These are phyloP conservation scores for Marasmarcha lunaedactyla DNA, from an alignment of 2,888 invertebrate genomes.

Conservation along the genomic window DNA sequence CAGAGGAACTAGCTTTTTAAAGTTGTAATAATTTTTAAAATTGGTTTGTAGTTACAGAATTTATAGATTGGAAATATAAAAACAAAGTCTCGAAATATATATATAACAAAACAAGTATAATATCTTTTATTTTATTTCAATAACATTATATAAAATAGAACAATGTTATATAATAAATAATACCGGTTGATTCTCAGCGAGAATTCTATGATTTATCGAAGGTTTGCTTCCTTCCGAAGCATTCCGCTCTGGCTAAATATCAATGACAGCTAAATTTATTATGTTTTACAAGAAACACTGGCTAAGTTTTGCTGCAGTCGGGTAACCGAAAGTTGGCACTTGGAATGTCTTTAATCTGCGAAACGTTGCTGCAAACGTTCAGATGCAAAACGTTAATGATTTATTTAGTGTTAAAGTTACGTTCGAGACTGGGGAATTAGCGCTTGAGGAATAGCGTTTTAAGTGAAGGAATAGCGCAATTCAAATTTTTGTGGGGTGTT, in stretches of 20 bases:
- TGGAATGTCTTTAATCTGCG: background rate
- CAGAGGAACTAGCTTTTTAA: too few relatives aligned
- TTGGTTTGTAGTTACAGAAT: too few relatives aligned
- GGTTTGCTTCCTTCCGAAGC: conserved; percentile 18
- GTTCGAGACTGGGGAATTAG: too few relatives aligned
- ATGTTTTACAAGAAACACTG: conserved; percentile 45
- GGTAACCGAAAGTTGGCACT: conserved; percentile 17
- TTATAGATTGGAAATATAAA: too few relatives aligned
- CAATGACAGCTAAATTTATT: conserved; percentile 66
- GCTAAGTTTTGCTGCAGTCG: conserved; percentile 48
- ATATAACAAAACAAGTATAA: too few relatives aligned
- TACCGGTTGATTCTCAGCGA: background rate
- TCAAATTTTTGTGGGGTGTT: too few relatives aligned
- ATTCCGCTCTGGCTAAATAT: conserved; percentile 32
- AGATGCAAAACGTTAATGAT: conserved; percentile 4
- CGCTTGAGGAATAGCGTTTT: too few relatives aligned
- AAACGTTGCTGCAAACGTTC: background rate
- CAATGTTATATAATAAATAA: background rate
- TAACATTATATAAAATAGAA: too few relatives aligned
- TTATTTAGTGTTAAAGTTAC: background rate
- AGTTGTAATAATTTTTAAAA: too few relatives aligned
- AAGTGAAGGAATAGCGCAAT: too few relatives aligned
- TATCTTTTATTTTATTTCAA: too few relatives aligned
- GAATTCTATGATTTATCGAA: conserved; percentile 43
- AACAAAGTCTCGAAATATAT: too few relatives aligned